Evolutionary conservation across 2,113 vertebrate species (phyloP).

Genomic region (Coptodon bakossiorum): DNA sequence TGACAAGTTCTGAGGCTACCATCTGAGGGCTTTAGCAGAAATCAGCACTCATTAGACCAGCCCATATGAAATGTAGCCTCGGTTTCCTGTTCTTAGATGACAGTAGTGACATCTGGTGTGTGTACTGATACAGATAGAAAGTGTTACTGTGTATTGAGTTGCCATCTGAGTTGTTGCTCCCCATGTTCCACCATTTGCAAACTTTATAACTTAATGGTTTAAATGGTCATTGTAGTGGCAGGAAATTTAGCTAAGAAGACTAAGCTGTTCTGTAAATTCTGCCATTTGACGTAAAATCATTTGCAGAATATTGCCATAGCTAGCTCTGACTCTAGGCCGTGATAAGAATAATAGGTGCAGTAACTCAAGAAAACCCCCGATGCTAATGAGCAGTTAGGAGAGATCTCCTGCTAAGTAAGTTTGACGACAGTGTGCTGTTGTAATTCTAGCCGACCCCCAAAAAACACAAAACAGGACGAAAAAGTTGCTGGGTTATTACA

Average conservation of each 20-base stretch:
- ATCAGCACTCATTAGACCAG: not conserved
- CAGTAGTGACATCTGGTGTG: not conserved
- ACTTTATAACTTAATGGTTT: not conserved
- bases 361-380: rapidly evolving
- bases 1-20: not conserved
- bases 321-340: rapidly evolving
- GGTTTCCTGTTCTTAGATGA: rapidly evolving
- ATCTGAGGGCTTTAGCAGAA: not conserved
- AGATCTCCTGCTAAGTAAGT: not conserved
- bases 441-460: not conserved
- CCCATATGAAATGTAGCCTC: not conserved
- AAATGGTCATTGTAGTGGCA: not conserved
- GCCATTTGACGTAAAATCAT: rapidly evolving
- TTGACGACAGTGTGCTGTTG: rapidly evolving
- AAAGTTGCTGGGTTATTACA: not conserved
- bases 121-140: not conserved
- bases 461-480: not conserved
- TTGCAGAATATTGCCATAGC: not conserved
- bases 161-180: not conserved
- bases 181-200: rapidly evolving
- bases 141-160: not conserved
- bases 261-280: not conserved
- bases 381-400: not conserved
- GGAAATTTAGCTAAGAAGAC: not conserved
- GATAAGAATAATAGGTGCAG: not conserved